Evolutionary conservation across 2,888 invertebrate genomes (phyloP), one percentile per base, ranked within the genome.

Genomic region (Criorhina ranunculi): DNA sequence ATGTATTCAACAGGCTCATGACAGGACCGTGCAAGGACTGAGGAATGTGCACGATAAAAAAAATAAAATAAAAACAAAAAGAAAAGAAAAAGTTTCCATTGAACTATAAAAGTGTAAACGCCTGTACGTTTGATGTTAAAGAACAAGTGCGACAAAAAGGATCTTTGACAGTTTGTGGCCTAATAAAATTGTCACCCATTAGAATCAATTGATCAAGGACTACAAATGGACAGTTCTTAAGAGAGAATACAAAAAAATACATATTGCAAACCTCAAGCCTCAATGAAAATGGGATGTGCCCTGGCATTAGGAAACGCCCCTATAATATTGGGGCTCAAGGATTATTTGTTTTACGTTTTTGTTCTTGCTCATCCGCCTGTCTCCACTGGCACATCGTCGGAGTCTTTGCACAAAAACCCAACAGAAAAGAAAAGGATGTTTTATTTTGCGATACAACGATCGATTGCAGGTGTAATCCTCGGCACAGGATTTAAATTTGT

Each of bases 401-500:
- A 67, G 67, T 55, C 53, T 69, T 31, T 33, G 62, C 60, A 4
- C 62, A 55, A 67, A 60, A 51, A 75, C n/a, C n/a, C n/a, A n/a
- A n/a, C 24, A 24, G 24, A 1, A 24, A 1, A 24, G 62, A 49
- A 66, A 80, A 82, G 72, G 77, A 72, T 85, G 70, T 80, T 85
- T 70, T 51, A 80, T 75, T 85, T 85, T 75, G 79, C 79, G 69
- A 83, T 83, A 78, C 60, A 40, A 73, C 76, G 76, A 81, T 78
- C 72, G 75, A 85, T 80, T 72, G 85, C 85, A 85, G 85, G 85
- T 85, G 85, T 85, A 85, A 76, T 80, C 80, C 79, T 70, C 66
- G 64, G 85, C 79, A 70, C 85, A 85, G 85, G 85, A 85, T 85
- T 85, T 85, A 85, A 85, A 85, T 80, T 85, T 67, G 85, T 85